Evolutionary conservation across 2,888 invertebrate genomes (phyloP).

Genomic region (Rutpela maculata): DNA sequence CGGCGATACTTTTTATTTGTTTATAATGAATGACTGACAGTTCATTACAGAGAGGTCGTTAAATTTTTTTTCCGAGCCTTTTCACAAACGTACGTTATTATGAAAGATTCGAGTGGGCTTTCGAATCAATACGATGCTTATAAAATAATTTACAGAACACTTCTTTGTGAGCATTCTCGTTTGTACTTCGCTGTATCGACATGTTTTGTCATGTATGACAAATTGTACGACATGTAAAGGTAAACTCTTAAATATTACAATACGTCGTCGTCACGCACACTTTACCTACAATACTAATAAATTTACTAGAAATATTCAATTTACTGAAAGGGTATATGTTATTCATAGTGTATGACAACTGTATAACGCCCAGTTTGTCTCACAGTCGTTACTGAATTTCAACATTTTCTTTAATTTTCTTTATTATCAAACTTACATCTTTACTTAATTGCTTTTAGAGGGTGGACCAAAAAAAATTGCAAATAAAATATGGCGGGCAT

Average conservation of each 20-base stretch:
- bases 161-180: constrained; percentile 17
- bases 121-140: constrained; percentile 17
- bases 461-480: too few species aligned
- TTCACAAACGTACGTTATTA: constrained; percentile 24
- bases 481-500: too few species aligned
- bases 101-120: constrained; percentile 12
- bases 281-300: background rate
- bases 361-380: background rate
- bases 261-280: background rate
- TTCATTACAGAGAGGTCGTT: constrained; percentile 13
- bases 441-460: too few species aligned
- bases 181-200: background rate
- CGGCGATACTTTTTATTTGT: background rate
- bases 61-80: constrained; percentile 6
- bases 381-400: background rate
- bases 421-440: too few species aligned
- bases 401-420: too few species aligned
- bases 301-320: background rate
- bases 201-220: constrained; percentile 8
- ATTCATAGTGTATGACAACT: background rate
- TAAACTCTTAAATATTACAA: background rate
- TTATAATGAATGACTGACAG: constrained; percentile 25
- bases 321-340: background rate
- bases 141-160: constrained; percentile 27
- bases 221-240: background rate